A percentile compares a stretch with the other conserved stretches of the same genome.
phyloP scores from a whole-genome alignment of 2,113 vertebrate species.

The Melospiza georgiana region DNA sequence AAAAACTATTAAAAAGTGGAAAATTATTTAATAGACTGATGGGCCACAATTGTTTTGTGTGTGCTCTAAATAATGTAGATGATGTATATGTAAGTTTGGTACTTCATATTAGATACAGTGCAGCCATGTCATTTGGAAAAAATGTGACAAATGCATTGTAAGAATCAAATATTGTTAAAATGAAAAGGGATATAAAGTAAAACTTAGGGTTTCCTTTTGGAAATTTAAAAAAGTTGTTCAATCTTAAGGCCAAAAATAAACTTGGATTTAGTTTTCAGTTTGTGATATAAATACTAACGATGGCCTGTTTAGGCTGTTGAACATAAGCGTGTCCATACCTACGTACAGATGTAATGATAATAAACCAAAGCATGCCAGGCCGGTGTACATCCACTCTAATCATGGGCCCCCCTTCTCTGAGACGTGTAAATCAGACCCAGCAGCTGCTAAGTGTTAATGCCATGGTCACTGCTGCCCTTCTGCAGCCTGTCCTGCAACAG shows the following conservation, averaged over 20 bases:
- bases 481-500: neutral
- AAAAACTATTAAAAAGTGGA: neutral
- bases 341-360: neutral
- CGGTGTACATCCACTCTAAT: rapidly evolving
- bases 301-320: neutral
- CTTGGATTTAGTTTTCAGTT: neutral
- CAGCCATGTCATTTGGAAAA: neutral
- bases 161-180: neutral
- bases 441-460: neutral
- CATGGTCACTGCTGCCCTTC: neutral
- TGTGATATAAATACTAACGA: neutral
- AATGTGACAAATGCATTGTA: neutral
- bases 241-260: neutral
- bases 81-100: neutral
- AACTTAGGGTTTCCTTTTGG: neutral
- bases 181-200: neutral
- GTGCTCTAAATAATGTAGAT: neutral
- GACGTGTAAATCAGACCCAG: neutral
- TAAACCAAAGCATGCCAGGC: neutral
- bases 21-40: neutral
- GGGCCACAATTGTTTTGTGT: neutral
- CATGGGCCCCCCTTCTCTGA: neutral
- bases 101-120: neutral
- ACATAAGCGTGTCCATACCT: neutral
- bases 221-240: neutral